Percentiles rank a stretch among this genome's conserved stretches.
phyloP scores from a whole-genome alignment of 2,888 invertebrate genomes.

The Macrosoma leucophasiata region DNA sequence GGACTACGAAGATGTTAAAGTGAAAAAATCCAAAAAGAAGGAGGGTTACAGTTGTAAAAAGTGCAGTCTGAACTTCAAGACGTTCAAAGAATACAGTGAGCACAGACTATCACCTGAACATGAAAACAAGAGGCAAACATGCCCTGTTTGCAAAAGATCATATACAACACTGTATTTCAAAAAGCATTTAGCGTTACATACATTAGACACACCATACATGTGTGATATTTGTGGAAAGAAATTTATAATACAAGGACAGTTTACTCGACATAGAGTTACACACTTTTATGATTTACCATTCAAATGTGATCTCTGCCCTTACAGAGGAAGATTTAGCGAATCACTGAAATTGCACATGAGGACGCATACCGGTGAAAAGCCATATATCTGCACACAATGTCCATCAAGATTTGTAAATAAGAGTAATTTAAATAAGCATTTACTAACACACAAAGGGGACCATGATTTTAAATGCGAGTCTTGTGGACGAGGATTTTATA shows the following conservation, averaged over 20 bases:
- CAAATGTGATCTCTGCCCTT: constrained; percentile 57
- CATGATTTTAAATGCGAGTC: constrained; percentile 53
- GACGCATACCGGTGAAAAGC: constrained; percentile 59
- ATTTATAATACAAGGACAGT: constrained; percentile 43
- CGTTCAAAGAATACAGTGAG: constrained; percentile 43
- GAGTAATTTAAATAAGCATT: constrained; percentile 61
- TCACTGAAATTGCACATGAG: constrained; percentile 65
- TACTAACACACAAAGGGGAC: constrained; percentile 44
- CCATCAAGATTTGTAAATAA: constrained; percentile 54
- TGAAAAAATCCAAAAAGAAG: constrained; percentile 23
- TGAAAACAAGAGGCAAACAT: constrained; percentile 44
- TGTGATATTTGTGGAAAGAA: constrained; percentile 65
- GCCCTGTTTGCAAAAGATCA: constrained; percentile 50
- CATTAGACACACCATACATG: constrained; percentile 36
- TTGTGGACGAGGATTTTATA: constrained; percentile 54
- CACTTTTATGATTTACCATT: constrained; percentile 56
- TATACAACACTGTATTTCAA: constrained; percentile 48
- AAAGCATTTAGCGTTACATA: constrained; percentile 47
- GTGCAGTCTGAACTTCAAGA: constrained; percentile 46
- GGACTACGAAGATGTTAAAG: constrained; percentile 19
- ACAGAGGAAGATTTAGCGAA: constrained; percentile 53
- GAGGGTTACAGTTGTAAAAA: constrained; percentile 37
- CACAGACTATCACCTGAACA: constrained; percentile 51
- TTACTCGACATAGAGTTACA: constrained; percentile 50
- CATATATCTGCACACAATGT: constrained; percentile 56